A percentile compares a stretch with the other conserved stretches of the same genome.
These are phyloP conservation scores for Melinopterus prodromus DNA, from an alignment of 2,888 invertebrate genomes.

Conservation along the genomic window DNA sequence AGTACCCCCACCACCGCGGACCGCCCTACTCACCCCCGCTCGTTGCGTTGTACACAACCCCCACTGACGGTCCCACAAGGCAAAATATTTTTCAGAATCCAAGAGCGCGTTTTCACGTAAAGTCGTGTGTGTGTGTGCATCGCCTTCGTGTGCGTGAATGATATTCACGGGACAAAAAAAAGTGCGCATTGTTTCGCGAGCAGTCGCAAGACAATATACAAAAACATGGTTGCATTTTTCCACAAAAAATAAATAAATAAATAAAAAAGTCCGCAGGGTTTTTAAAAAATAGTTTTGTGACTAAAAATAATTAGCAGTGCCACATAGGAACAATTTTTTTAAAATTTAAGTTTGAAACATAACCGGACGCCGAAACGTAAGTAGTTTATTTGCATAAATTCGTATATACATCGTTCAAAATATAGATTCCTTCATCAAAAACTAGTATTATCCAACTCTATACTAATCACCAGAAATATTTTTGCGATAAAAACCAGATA, in stretches of 20 bases:
- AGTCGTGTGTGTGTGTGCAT: conserved; percentile 52
- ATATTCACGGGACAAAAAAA: conserved; percentile 40
- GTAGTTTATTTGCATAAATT: background rate
- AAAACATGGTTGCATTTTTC: conserved; percentile 8
- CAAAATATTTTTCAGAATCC: conserved; percentile 59
- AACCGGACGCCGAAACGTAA: background rate
- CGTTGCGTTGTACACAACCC: conserved; percentile 56
- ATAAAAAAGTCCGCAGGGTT: background rate
- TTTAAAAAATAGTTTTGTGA: background rate
- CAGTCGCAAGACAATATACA: background rate
- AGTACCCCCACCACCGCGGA: conserved; percentile 47
- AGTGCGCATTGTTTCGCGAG: conserved; percentile 50
- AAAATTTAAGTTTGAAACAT: background rate
- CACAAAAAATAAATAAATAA: background rate
- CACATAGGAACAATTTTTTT: background rate
- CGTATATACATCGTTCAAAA: no score
- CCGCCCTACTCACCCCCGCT: conserved; percentile 50
- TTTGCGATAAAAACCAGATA: background rate
- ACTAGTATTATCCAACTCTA: background rate
- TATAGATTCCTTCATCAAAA: no score
- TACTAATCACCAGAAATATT: background rate
- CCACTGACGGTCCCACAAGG: conserved; percentile 47
- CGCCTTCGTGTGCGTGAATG: conserved; percentile 25
- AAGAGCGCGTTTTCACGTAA: conserved; percentile 60
- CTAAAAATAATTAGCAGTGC: background rate